These are phyloP conservation scores for Drosophila sp. DNA, from an alignment of 1,140 invertebrate species.

Conservation along the genomic window DNA sequence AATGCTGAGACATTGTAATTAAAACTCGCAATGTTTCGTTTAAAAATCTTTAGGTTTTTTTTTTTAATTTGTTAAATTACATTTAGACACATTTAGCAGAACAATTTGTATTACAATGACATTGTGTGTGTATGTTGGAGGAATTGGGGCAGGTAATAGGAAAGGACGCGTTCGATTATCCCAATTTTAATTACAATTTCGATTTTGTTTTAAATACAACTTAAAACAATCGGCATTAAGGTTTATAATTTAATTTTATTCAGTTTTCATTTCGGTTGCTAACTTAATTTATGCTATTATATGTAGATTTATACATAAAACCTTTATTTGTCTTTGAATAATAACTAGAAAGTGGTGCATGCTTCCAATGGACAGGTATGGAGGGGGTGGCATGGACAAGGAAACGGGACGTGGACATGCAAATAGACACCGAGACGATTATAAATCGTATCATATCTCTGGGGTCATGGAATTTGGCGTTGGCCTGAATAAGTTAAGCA, in stretches of 20 bases:
- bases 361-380: constrained; percentile 13
- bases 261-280: constrained; percentile 65
- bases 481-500: constrained; percentile 45
- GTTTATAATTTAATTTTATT: constrained; percentile 59
- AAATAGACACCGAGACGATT: background rate
- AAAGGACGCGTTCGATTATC: constrained; percentile 22
- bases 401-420: constrained; percentile 1
- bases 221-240: constrained; percentile 58
- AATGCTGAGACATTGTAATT: constrained; percentile 61
- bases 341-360: constrained; percentile 70
- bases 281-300: constrained; percentile 81
- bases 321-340: constrained; percentile 78
- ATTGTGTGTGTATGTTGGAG: constrained; percentile 27
- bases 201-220: constrained; percentile 59
- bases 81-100: constrained; percentile 79
- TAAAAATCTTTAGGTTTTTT: constrained; percentile 72
- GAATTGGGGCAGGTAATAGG: constrained; percentile 7
- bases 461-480: constrained; percentile 34
- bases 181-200: constrained; percentile 20
- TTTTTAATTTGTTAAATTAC: constrained; percentile 68
- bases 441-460: background rate
- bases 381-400: background rate
- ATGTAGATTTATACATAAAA: constrained; percentile 74
- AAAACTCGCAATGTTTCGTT: constrained; percentile 74
- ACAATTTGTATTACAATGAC: constrained; percentile 66